Evolutionary conservation across 2,888 invertebrate genomes (phyloP), one percentile per base, ranked within the genome.

Genomic region (Epistrophe grossulariae): DNA sequence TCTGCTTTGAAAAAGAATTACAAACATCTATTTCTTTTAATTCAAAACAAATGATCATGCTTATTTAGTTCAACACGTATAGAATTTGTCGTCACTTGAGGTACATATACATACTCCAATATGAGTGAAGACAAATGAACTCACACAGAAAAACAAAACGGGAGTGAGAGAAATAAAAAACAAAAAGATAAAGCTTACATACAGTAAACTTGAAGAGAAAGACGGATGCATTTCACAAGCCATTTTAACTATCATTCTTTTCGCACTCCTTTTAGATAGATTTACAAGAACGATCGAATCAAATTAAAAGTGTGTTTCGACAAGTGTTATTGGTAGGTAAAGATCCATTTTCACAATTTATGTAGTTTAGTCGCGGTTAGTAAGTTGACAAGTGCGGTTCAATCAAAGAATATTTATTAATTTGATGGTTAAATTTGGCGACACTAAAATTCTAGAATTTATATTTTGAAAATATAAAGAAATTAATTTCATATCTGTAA

Each of bases 11-110:
- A 28, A 4, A 28, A 28, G 28, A 28, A 5, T 28, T 28, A 2
- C 28, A 28, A 28, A 28, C 28, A 28, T 28, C 2, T 28, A 4
- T 28, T 28, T 28, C 28, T 28, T 4, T 4, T 28, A 28, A 28
- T 4, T 28, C 28, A 28, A 28, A 28, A n/a, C n/a, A n/a, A n/a
- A 71, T 71, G 84, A 79, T 28, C 40, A 17, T 71, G 79, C 84
- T 19, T 59, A 79, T 24, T 24, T 3, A 24, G 3, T 57, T 71
- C 77, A 50, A 38, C 55, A 77, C 71, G 64, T 71, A 62, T 48
- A 43, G 68, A 19, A 17, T 38, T 28, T 24, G 64, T 45, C 76
- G 62, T 45, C n/a, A n/a, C 38, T n/a, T n/a, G n/a, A n/a, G n/a
- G n/a, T 31, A 17, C 52, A n/a, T 10, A 62, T 38, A 60, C 31